phyloP scores from a whole-genome alignment of 2,113 vertebrate species.

The Arizona elegans region DNA sequence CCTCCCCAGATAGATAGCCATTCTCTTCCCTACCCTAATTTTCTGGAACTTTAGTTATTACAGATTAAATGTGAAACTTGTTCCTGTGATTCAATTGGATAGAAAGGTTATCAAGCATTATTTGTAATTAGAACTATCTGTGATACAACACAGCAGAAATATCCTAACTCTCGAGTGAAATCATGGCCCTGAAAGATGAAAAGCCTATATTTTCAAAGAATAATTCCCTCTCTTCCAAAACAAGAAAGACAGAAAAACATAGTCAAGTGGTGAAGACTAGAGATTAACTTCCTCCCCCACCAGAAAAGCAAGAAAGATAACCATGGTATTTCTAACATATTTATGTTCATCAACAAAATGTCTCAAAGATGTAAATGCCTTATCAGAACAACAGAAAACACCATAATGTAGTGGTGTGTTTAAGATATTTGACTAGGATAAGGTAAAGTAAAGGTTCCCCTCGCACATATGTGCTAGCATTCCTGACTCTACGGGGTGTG shows the following conservation, averaged over 20 bases:
- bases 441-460: too few relatives aligned
- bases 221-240: conserved; percentile 7
- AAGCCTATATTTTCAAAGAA: not conserved
- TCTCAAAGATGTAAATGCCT: conserved; percentile 10
- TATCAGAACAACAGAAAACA: not conserved
- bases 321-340: conserved; percentile 35
- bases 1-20: not conserved
- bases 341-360: conserved; percentile 31
- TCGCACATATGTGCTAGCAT: too few relatives aligned
- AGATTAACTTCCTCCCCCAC: conserved; percentile 36
- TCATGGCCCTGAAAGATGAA: not conserved
- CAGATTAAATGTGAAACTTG: not conserved
- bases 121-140: not conserved
- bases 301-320: conserved; percentile 39
- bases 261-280: conserved; percentile 37
- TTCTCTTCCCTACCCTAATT: not conserved
- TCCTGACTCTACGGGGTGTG: too few relatives aligned
- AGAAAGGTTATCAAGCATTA: not conserved
- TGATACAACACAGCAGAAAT: not conserved
- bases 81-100: not conserved
- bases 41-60: not conserved
- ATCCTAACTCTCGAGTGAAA: not conserved
- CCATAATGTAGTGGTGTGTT: not conserved
- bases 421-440: not conserved
- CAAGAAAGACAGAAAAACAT: conserved; percentile 26